These are phyloP conservation scores for Drosophila micromelanica DNA, from an alignment of 1,140 invertebrate species.

Conservation along the genomic window DNA sequence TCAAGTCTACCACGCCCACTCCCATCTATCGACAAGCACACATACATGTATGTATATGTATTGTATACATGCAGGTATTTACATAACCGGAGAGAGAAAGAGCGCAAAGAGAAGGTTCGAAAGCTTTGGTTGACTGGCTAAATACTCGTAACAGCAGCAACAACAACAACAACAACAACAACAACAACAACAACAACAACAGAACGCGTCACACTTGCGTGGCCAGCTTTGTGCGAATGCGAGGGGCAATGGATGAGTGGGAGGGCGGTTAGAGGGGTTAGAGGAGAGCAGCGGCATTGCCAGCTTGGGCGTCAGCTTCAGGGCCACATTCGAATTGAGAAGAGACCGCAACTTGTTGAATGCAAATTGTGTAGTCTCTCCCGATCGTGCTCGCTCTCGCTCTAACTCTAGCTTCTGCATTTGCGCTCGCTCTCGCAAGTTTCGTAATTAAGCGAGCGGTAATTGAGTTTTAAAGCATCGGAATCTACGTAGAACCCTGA, in stretches of 20 bases:
- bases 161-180: conserved; percentile 34
- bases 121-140: conserved; percentile 76
- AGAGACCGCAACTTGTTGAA: conserved; percentile 54
- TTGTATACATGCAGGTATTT: conserved; percentile 45
- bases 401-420: background rate
- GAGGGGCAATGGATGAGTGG: conserved; percentile 9
- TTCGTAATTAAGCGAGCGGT: conserved; percentile 75
- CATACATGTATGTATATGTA: conserved; percentile 8
- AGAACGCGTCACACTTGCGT: conserved; percentile 74
- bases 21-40: conserved; percentile 2
- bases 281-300: conserved; percentile 5
- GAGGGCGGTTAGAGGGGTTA: background rate
- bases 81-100: conserved; percentile 55
- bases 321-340: conserved; percentile 38
- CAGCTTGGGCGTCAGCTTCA: conserved; percentile 54
- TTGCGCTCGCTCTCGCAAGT: conserved; percentile 18
- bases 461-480: conserved; percentile 74
- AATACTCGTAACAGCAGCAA: conserved; percentile 36
- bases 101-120: conserved; percentile 40
- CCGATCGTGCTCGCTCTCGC: conserved; percentile 17
- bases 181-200: conserved; percentile 29
- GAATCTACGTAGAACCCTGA: conserved; percentile 27
- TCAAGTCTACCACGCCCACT: conserved; percentile 56
- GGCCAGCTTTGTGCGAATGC: conserved; percentile 60
- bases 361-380: conserved; percentile 62